These are phyloP conservation scores for Cerastoderma edule DNA, from an alignment of 2,888 invertebrate genomes.

Conservation along the genomic window DNA sequence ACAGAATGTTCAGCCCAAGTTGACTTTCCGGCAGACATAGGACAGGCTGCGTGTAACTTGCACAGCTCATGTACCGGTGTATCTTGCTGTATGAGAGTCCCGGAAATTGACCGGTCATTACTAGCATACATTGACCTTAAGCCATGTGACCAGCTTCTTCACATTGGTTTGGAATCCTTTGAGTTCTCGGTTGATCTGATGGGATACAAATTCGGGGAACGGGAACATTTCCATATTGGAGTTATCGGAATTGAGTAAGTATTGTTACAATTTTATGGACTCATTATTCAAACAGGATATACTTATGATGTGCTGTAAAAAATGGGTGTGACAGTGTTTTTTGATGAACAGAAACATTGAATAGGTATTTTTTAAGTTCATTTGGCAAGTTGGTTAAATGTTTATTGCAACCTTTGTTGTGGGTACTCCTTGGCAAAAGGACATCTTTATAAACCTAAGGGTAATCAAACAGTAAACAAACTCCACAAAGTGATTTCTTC, in stretches of 20 bases:
- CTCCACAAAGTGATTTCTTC: too few relatives aligned
- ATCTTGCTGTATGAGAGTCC: conserved; percentile 48
- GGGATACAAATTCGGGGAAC: conserved; percentile 53
- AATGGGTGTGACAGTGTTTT: too few relatives aligned
- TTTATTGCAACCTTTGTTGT: too few relatives aligned
- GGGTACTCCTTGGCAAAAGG: too few relatives aligned
- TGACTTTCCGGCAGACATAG: conserved; percentile 25
- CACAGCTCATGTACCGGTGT: conserved; percentile 48
- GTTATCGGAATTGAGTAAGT: conserved; percentile 60
- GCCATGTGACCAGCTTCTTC: conserved; percentile 47
- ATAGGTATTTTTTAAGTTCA: too few relatives aligned
- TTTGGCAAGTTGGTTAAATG: too few relatives aligned
- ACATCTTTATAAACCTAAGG: too few relatives aligned
- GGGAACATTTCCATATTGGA: conserved; percentile 49
- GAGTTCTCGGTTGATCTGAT: conserved; percentile 40
- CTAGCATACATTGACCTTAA: conserved; percentile 39
- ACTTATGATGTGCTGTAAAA: too few relatives aligned
- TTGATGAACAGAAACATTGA: too few relatives aligned
- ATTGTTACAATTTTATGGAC: not conserved
- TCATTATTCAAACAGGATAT: too few relatives aligned
- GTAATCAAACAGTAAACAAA: too few relatives aligned
- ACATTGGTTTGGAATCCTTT: conserved; percentile 52
- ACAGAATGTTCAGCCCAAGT: conserved; percentile 54
- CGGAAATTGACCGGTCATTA: conserved; percentile 35
- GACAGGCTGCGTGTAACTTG: conserved; percentile 50